Conservation (phyloP, 2,113 vertebrate species). For the Brachionichthys hirsutus region DNA sequence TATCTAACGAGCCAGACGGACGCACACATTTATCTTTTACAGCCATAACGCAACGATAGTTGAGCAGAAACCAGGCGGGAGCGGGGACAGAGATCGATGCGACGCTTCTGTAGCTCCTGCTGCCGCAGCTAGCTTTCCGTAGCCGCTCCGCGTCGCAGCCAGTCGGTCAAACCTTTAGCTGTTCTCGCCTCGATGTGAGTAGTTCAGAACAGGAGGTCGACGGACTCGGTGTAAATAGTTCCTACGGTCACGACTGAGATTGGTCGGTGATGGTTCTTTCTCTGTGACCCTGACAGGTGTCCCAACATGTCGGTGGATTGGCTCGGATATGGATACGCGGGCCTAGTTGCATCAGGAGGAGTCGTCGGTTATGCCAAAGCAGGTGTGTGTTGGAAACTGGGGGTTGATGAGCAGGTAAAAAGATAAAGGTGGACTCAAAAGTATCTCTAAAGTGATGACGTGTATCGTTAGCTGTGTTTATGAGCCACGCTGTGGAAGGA, state of each 20-base stretch:
- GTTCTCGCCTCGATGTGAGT: slow-evolving; percentile 25
- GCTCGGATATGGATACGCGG: slow-evolving; percentile 91
- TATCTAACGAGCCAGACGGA: slow-evolving; percentile 43
- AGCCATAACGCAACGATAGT: slow-evolving; percentile 1
- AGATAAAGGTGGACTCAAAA: too few relatives aligned
- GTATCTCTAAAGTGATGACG: too few relatives aligned
- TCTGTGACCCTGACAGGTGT: slow-evolving; percentile 45
- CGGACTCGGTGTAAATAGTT: neutral
- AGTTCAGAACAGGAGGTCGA: neutral
- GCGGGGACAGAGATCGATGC: rapidly evolving
- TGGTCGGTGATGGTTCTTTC: neutral
- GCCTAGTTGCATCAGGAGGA: slow-evolving; percentile 88
- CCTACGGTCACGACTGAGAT: too few relatives aligned
- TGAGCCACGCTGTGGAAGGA: too few relatives aligned
- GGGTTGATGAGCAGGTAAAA: too few relatives aligned
- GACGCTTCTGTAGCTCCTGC: slow-evolving; percentile 42
- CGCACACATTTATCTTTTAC: neutral
- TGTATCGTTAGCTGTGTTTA: too few relatives aligned
- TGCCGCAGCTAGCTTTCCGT: slow-evolving; percentile 22
- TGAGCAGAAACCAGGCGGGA: neutral
- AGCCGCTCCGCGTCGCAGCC: slow-evolving; percentile 14
- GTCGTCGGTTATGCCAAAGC: slow-evolving; percentile 90
- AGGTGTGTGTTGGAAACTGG: slow-evolving; percentile 78
- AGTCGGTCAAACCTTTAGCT: neutral
- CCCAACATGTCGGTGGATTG: slow-evolving; percentile 87